Conservation (phyloP, 2,888 invertebrate species). For the Sycophila texana region DNA sequence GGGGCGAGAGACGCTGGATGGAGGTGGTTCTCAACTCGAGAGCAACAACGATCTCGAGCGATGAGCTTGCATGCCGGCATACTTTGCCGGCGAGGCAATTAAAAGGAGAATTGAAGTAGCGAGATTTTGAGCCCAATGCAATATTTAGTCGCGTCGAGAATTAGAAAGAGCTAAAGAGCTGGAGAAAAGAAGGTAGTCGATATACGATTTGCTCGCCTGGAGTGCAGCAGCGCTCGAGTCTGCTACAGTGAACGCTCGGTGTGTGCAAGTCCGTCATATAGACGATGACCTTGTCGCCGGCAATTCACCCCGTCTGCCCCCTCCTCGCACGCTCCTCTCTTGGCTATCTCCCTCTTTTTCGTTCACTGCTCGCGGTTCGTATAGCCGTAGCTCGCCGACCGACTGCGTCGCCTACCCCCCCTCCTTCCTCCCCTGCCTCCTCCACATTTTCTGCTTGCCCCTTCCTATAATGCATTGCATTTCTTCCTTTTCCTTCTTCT, state of each 20-base stretch:
- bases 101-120: background rate
- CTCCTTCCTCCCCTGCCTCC: slow-evolving; percentile 56
- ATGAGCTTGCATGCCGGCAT: background rate
- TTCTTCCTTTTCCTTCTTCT: slow-evolving; percentile 59
- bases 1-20: slow-evolving; percentile 7
- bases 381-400: background rate
- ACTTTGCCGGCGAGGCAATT: background rate
- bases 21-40: slow-evolving; percentile 71
- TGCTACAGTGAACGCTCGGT: background rate
- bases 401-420: slow-evolving; percentile 46
- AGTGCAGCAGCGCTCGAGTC: background rate
- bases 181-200: background rate
- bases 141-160: background rate
- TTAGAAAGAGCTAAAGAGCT: slow-evolving; percentile 1
- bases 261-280: slow-evolving; percentile 66
- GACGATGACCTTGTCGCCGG: slow-evolving; percentile 74
- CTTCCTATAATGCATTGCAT: slow-evolving; percentile 44
- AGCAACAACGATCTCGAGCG: background rate
- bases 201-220: slow-evolving; percentile 57
- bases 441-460: slow-evolving; percentile 49
- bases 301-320: slow-evolving; percentile 74
- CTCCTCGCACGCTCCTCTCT: slow-evolving; percentile 49
- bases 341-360: slow-evolving; percentile 2
- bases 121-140: background rate
- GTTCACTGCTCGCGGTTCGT: background rate